A percentile compares a stretch with the other conserved stretches of the same genome.
phyloP scores from a whole-genome alignment of 1,140 invertebrate genomes.

The Patella vulgata region DNA sequence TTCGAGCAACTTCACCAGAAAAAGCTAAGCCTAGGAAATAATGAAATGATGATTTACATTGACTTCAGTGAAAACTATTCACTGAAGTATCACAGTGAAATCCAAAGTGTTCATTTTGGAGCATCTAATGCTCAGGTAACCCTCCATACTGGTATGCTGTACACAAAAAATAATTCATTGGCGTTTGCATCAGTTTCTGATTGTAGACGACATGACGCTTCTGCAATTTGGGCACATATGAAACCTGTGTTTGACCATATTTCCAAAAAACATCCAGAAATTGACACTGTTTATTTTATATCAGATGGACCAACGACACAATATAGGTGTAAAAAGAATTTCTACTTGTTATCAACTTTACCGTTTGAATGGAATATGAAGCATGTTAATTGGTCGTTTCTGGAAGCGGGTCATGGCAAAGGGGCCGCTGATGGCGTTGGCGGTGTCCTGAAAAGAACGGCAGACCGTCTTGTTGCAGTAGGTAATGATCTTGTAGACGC shows the following conservation, averaged over 20 bases:
- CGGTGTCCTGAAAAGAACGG: conserved; percentile 15
- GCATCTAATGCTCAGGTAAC: conserved; percentile 3
- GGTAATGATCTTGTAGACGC: conserved; percentile 2
- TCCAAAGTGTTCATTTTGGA: conserved; percentile 10
- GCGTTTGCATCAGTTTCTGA: conserved; percentile 37
- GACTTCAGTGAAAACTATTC: conserved; percentile 5
- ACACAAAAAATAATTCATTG: background rate
- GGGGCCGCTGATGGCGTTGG: conserved; percentile 24
- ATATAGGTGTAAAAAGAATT: conserved; percentile 35
- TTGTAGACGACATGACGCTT: conserved; percentile 27
- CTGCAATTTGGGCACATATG: conserved; percentile 6
- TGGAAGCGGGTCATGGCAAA: conserved; percentile 35
- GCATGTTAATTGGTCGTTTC: conserved; percentile 30
- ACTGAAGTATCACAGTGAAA: conserved; percentile 4
- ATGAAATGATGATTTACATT: too few relatives aligned
- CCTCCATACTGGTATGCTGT: background rate
- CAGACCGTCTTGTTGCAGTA: conserved; percentile 9
- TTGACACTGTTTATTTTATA: conserved; percentile 17
- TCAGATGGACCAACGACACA: conserved; percentile 39
- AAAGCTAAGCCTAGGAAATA: too few relatives aligned
- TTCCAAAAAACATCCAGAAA: background rate
- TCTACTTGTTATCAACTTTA: conserved; percentile 20
- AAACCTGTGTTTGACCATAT: background rate
- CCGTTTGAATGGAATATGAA: conserved; percentile 14
- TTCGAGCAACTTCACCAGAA: too few relatives aligned